These are phyloP conservation scores for Zaprionus ornatus DNA, from an alignment of 1,140 invertebrate species.

Conservation along the genomic window DNA sequence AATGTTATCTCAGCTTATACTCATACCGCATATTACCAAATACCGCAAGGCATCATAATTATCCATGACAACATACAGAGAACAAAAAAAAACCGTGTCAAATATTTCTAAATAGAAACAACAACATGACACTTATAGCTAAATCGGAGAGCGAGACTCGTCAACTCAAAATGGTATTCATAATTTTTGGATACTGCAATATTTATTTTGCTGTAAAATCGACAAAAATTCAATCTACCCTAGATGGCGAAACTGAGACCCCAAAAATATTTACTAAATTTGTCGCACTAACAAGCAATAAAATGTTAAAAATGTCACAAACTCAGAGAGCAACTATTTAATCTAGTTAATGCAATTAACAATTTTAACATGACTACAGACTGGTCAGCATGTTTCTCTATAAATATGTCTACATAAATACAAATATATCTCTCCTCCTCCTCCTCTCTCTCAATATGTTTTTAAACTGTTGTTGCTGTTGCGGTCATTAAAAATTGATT, in stretches of 20 bases:
- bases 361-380: constrained; percentile 83
- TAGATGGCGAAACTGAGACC: constrained; percentile 48
- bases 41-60: constrained; percentile 42
- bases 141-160: constrained; percentile 30
- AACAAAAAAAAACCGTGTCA: constrained; percentile 69
- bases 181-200: constrained; percentile 42
- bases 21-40: constrained; percentile 25
- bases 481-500: constrained; percentile 56
- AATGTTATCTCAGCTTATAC: not conserved
- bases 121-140: constrained; percentile 72
- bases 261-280: constrained; percentile 80
- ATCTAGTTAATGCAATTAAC: constrained; percentile 83
- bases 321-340: constrained; percentile 69
- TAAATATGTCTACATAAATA: not conserved
- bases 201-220: not conserved
- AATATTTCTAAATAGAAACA: constrained; percentile 76
- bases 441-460: constrained; percentile 12
- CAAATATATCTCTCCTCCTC: not conserved
- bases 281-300: constrained; percentile 83
- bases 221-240: constrained; percentile 35
- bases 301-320: constrained; percentile 80
- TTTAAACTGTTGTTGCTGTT: constrained; percentile 23
- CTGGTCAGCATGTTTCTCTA: constrained; percentile 43
- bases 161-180: constrained; percentile 62
- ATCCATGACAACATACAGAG: constrained; percentile 13